Conservation (phyloP, 2,888 invertebrate species). For the Troilus luridus region DNA sequence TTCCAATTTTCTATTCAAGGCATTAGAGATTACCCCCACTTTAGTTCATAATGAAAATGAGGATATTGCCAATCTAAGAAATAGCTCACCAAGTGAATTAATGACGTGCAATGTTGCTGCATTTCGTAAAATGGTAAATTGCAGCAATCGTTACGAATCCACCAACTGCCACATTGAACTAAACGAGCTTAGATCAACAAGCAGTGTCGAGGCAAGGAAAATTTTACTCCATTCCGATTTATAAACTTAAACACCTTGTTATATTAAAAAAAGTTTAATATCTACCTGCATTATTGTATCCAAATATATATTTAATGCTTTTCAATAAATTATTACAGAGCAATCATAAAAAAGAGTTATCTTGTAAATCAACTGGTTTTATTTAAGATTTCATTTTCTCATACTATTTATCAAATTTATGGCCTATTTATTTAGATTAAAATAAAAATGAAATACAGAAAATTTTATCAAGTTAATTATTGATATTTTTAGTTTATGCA, state of each 20-base stretch:
- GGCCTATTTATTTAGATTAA: too few relatives aligned
- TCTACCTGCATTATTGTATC: too few relatives aligned
- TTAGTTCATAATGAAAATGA: constrained; percentile 31
- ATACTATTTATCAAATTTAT: too few relatives aligned
- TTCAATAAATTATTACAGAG: too few relatives aligned
- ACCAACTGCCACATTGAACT: constrained; percentile 9
- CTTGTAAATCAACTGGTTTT: too few relatives aligned
- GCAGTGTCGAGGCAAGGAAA: background rate
- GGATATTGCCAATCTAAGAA: constrained; percentile 28
- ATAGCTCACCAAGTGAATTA: constrained; percentile 27
- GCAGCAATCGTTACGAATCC: constrained; percentile 18
- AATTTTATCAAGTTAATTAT: too few relatives aligned
- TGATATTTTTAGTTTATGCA: too few relatives aligned
- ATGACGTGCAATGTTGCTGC: background rate
- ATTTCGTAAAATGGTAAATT: constrained; percentile 11
- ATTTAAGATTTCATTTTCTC: too few relatives aligned
- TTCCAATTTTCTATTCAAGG: constrained; percentile 9
- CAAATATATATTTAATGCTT: too few relatives aligned
- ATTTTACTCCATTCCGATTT: background rate
- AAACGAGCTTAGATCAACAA: background rate
- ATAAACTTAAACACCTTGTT: background rate
- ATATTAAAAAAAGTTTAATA: too few relatives aligned
- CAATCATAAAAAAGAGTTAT: too few relatives aligned
- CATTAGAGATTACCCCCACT: background rate
- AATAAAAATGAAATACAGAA: too few relatives aligned